Evolutionary conservation across 2,888 invertebrate genomes (phyloP).

Genomic region (Erpobdella octoculata): DNA sequence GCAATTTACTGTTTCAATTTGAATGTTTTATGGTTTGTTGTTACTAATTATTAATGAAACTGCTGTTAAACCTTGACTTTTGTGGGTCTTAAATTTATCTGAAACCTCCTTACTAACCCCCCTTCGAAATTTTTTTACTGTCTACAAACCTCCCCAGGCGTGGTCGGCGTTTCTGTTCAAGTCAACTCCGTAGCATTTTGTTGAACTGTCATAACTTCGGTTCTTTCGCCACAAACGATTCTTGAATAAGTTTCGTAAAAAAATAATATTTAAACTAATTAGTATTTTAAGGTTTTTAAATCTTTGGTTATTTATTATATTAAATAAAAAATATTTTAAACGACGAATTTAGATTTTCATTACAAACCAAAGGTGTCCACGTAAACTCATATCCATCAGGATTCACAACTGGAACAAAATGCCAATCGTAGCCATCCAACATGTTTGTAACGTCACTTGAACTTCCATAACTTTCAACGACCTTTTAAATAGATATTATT

Average conservation of each 20-base stretch:
- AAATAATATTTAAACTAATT: background rate
- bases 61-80: no score
- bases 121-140: no score
- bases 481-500: background rate
- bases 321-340: background rate
- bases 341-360: background rate
- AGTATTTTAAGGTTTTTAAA: background rate
- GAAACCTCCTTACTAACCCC: no score
- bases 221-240: conserved; percentile 26
- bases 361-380: background rate
- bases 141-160: conserved; percentile 22
- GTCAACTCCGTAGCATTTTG: conserved; percentile 23
- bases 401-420: conserved; percentile 21
- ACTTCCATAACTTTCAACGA: conserved; percentile 6
- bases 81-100: no score
- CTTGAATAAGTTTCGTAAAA: background rate
- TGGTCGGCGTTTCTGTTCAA: conserved; percentile 24
- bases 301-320: background rate
- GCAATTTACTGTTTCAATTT: no score
- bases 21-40: no score
- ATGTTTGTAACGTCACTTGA: conserved; percentile 5
- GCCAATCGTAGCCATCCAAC: conserved; percentile 19
- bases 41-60: no score
- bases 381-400: conserved; percentile 24
- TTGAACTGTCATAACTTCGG: background rate